Conservation (phyloP, 2,797 vertebrate genomes). For the Acipenser ruthenus region DNA sequence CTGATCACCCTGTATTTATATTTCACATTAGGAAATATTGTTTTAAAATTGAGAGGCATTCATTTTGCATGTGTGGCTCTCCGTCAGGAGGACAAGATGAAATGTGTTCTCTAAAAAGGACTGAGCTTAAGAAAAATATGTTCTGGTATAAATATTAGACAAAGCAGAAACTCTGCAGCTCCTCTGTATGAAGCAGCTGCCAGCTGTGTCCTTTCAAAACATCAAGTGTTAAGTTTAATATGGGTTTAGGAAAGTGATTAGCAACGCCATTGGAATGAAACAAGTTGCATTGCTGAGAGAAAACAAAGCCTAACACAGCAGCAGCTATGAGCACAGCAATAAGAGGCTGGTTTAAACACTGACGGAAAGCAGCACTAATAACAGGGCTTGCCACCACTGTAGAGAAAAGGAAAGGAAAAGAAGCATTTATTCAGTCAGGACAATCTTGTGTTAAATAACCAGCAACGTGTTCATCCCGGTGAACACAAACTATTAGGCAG, state of each 20-base stretch:
- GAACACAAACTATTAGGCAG: no score
- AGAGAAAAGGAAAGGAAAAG: conserved; percentile 2
- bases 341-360: conserved; percentile 14
- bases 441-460: no score
- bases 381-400: not conserved
- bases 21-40: conserved; percentile 22
- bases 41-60: conserved; percentile 1
- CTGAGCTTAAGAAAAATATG: conserved; percentile 21
- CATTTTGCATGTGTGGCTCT: conserved; percentile 22
- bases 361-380: conserved; percentile 7
- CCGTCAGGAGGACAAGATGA: conserved; percentile 20
- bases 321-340: conserved; percentile 5
- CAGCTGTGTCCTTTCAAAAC: conserved; percentile 30
- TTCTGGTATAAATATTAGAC: conserved; percentile 10
- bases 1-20: not conserved
- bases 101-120: conserved; percentile 26
- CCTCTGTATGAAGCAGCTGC: conserved; percentile 21
- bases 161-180: conserved; percentile 16
- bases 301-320: no score
- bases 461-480: no score
- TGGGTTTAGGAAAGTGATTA: conserved; percentile 13
- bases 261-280: conserved; percentile 19
- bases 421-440: not conserved
- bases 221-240: conserved; percentile 18
- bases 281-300: not conserved